Evolutionary conservation across 2,113 vertebrate species (phyloP), one percentile per base, ranked within the genome.

Genomic region (Forbesichthys papilliferus): DNA sequence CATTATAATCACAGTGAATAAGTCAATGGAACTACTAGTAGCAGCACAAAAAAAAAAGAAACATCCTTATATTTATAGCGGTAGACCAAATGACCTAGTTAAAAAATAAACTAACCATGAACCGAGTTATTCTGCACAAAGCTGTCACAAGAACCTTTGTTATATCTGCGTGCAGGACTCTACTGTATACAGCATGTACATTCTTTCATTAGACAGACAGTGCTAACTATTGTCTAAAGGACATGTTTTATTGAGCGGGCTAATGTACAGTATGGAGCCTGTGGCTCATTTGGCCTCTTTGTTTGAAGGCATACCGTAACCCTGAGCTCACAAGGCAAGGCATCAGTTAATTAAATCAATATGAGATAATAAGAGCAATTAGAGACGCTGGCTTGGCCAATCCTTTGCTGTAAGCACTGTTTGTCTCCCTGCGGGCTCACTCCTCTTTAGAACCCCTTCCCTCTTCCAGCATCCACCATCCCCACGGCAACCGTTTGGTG

Each of bases 271-370:
- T 3, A 12, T 27, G 2, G 63, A 65, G 56, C 69, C n/a, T 65
- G 68, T 80, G 67, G 68, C 73, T 81, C 67, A 80, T 62, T 85
- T 60, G 52, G 84, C 63, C 66, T 74, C 87, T 92, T 93, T 93
- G 73, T 92, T 91, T 92, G 93, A 92, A 94, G 93, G 92, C 93
- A 92, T 92, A 91, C 91, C 92, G 93, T 94, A 94, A 95, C 94
- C 93, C 93, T 93, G 92, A 93, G 93, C 92, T 92, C 76, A 81
- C 74, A 64, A 83, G 74, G 94, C 91, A 81, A 87, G 73, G 88
- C 92, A 93, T 93, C 92, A 94, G 93, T 93, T 96, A 96, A 98
- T 98, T 97, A 96, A 98, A 98, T 98, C 95, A 97, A 97, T 96
- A 95, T 92, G 93, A 96, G 95, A 95, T 96, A 98, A 97, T 97